Conservation (phyloP, 1,140 invertebrate species). For the Brachionus sp. region DNA sequence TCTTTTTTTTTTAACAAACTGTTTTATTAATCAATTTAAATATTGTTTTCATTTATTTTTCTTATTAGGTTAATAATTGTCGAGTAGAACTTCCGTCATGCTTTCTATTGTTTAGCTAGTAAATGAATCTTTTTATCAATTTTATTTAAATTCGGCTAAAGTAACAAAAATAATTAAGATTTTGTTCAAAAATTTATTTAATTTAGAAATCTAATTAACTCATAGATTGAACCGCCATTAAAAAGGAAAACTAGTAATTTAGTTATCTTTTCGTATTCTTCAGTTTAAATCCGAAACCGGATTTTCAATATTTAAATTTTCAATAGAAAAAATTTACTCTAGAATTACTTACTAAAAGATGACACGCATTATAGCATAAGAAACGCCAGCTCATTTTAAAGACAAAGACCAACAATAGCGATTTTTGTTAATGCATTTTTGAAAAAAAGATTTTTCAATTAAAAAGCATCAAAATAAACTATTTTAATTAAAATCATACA, state of each 20-base stretch:
- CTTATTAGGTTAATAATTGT: constrained; percentile 5
- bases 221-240: background rate
- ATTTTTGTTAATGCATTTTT: too few species aligned
- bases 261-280: background rate
- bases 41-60: background rate
- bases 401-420: too few species aligned
- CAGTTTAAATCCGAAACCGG: background rate
- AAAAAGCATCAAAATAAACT: too few species aligned
- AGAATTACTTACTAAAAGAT: background rate
- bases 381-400: too few species aligned
- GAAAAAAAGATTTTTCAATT: too few species aligned
- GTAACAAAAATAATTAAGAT: background rate
- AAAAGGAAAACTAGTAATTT: background rate
- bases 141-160: background rate
- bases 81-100: background rate
- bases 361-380: background rate
- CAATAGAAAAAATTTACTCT: background rate
- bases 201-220: background rate
- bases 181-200: background rate
- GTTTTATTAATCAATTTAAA: background rate
- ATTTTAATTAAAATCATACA: too few species aligned
- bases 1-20: background rate
- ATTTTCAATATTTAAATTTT: background rate
- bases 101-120: background rate
- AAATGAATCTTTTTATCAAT: background rate